phyloP scores from a whole-genome alignment of 2,888 invertebrate genomes.

The Cecidostiba fungosa region DNA sequence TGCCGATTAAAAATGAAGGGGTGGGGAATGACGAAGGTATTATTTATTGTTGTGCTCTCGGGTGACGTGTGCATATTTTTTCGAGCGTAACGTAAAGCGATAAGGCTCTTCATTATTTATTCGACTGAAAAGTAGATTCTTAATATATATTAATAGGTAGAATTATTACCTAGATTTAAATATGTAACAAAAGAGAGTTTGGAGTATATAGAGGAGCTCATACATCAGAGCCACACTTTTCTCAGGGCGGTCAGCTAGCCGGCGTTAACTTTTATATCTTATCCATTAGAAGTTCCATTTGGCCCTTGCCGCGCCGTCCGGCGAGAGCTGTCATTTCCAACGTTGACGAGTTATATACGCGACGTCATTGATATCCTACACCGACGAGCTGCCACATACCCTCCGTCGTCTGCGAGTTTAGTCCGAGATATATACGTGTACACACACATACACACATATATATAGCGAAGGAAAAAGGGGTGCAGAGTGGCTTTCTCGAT shows the following conservation, averaged over 20 bases:
- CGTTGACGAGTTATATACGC: conserved; percentile 71
- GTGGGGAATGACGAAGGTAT: not conserved
- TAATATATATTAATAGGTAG: not conserved
- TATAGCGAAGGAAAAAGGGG: not conserved
- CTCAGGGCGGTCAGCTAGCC: not conserved
- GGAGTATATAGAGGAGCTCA: conserved; percentile 61
- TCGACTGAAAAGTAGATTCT: not conserved
- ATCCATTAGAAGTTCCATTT: conserved; percentile 76
- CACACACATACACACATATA: not conserved
- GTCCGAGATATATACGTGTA: not conserved
- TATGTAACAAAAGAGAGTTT: not conserved
- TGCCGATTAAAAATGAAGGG: not conserved
- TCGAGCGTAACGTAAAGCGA: not conserved
- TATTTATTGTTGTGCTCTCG: not conserved
- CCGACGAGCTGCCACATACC: not conserved
- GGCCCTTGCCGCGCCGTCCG: conserved; percentile 63
- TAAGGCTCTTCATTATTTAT: no score
- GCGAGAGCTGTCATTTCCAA: conserved; percentile 69
- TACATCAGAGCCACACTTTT: conserved; percentile 73
- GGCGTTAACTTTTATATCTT: conserved; percentile 74
- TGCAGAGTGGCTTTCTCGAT: conserved; percentile 62
- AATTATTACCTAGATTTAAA: not conserved
- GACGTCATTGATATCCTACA: conserved; percentile 67
- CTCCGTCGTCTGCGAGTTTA: not conserved
- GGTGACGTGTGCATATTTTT: not conserved